Evolutionary conservation across 2,113 vertebrate genomes (phyloP).

Genomic region (Myotis lucifugus): DNA sequence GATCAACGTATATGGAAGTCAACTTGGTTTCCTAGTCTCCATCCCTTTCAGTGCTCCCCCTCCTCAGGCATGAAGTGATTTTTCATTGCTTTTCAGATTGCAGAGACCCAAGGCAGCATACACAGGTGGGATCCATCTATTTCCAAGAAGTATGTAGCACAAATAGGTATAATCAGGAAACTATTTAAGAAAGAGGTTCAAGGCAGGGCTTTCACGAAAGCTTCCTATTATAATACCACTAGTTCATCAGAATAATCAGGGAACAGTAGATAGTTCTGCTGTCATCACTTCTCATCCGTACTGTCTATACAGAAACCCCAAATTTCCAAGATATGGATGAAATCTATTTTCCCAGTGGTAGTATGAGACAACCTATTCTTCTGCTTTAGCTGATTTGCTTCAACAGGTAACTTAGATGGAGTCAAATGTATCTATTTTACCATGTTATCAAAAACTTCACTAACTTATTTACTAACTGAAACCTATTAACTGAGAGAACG

Average conservation of each 20-base stretch:
- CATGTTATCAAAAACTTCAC: conserved; percentile 13
- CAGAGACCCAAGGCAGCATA: not conserved
- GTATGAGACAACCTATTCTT: not conserved
- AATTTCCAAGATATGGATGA: not conserved
- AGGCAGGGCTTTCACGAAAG: not conserved
- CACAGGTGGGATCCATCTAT: not conserved
- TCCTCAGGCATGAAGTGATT: not conserved
- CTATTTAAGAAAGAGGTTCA: not conserved
- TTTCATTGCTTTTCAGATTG: not conserved
- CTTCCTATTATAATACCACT: not conserved
- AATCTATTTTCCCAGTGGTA: not conserved
- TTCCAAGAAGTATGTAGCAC: not conserved
- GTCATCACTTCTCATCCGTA: not conserved
- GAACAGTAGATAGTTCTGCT: not conserved
- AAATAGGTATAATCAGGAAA: not conserved
- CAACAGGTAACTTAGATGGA: not conserved
- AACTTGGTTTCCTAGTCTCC: not conserved
- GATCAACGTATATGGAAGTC: not conserved
- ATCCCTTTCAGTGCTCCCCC: not conserved
- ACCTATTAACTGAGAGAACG: not conserved
- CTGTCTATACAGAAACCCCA: not conserved
- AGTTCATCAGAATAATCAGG: not conserved
- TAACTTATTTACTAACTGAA: conserved; percentile 16
- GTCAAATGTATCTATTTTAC: not conserved
- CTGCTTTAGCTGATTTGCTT: not conserved